Evolutionary conservation across 1,140 invertebrate species (phyloP), one percentile per base, ranked within the genome.

Genomic region (Lordiphosa mommai): DNA sequence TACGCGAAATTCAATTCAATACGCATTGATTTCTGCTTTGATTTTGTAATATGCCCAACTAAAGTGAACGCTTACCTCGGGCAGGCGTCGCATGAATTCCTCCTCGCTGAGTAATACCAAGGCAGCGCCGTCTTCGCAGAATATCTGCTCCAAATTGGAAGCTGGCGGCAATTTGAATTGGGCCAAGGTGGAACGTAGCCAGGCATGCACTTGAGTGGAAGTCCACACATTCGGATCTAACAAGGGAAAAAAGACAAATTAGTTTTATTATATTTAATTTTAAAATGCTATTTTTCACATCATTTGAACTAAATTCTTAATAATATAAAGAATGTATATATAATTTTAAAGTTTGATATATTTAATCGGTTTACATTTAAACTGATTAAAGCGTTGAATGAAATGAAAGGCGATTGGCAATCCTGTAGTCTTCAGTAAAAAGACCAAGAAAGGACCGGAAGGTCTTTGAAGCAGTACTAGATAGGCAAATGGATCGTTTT

Each of bases 161-260:
- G 93, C 89, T 16, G 92, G 91, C 20, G 94, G 92, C 61, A 95
- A 89, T 70, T 93, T 92, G 76, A 94, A 94, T 87, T 96, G 94
- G 76, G 93, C 91, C 36, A 94, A 91, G 46, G 95, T 96, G 93
- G 94, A 97, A 80, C 94, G 92, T 14, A 97, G 91, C 96, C 96
- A 98, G 0, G 94, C 92, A 38, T 94, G 93, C 3, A 97, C 96
- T 77, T 98, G 94, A 32, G 92, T 92, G 4, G 91, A 90, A 52
- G 92, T 95, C 97, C 97, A 98, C 59, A 93, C 92, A 74, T 92
- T 91, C 33, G 96, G 96, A 92, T 97, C 96, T 98, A 2, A 17
- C 3, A 17, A 17, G 89, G 3, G 91, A 41, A 51, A 13, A 16
- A 37, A 10, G 17, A 17, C 20, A 3, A 38, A n/a, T n/a, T n/a